Conservation (phyloP, 2,113 vertebrate species). For the Acrocephalus arundinaceus region DNA sequence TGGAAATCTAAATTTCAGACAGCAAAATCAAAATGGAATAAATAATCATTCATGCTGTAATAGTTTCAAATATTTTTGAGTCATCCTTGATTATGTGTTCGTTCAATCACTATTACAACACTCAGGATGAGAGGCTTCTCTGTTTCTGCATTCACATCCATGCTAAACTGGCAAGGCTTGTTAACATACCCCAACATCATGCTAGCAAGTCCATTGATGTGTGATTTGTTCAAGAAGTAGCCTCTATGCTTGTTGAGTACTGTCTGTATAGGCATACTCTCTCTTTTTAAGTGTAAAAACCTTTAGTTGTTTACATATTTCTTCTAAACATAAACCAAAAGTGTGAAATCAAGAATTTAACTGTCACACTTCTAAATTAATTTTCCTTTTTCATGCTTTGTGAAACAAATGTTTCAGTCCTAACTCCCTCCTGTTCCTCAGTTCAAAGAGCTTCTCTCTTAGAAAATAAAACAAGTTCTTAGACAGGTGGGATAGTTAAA, state of each 20-base stretch:
- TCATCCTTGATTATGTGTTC: not conserved
- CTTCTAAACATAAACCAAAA: not conserved
- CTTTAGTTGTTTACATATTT: not conserved
- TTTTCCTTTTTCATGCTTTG: not conserved
- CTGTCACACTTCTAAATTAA: not conserved
- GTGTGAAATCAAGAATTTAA: not conserved
- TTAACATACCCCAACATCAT: not conserved
- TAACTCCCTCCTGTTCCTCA: not conserved
- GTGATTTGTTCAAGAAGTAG: not conserved
- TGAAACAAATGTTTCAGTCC: not conserved
- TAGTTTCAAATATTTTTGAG: not conserved
- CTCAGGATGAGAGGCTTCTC: not conserved
- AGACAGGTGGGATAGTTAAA: not conserved
- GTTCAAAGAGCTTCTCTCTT: not conserved
- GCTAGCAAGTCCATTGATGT: not conserved
- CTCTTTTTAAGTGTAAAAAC: not conserved
- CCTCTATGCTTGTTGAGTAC: not conserved
- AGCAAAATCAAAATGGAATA: not conserved
- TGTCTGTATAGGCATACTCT: not conserved
- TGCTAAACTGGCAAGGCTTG: not conserved
- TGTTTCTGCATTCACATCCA: not conserved
- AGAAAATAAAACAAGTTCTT: constrained; percentile 4
- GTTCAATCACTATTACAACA: not conserved
- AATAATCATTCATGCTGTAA: not conserved
- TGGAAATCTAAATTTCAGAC: not conserved